A percentile compares a stretch with the other conserved stretches of the same genome.
These are phyloP conservation scores for Saccopteryx bilineata DNA, from an alignment of 2,113 vertebrate genomes.

Conservation along the genomic window DNA sequence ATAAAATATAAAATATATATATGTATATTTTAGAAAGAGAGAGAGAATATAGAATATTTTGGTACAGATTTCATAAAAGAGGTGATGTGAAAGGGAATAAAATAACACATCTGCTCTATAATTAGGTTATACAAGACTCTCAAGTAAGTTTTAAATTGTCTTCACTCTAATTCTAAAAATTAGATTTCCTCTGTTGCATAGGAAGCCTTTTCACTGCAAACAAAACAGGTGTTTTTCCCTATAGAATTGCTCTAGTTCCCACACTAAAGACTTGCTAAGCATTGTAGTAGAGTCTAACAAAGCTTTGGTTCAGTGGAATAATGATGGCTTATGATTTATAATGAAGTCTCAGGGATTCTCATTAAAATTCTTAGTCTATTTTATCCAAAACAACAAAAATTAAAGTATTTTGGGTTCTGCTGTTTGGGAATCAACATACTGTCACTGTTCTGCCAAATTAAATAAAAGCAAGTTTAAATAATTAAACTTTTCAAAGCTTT, in stretches of 20 bases:
- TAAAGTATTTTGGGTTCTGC: neutral
- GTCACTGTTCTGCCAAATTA: neutral
- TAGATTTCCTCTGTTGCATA: neutral
- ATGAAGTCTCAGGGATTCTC: neutral
- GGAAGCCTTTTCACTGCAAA: neutral
- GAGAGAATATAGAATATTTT: neutral
- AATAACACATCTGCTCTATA: neutral
- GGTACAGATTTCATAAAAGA: neutral
- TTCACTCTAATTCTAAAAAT: neutral
- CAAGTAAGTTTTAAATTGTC: neutral
- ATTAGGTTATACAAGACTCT: neutral
- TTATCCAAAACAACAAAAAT: neutral
- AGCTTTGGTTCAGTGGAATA: neutral
- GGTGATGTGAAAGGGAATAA: neutral
- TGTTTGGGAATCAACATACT: neutral
- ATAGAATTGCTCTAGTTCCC: neutral
- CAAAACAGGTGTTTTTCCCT: neutral
- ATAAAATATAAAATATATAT: no score
- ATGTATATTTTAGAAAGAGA: neutral
- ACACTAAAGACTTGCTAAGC: neutral
- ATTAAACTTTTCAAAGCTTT: neutral
- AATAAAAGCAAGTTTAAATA: neutral
- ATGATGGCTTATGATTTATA: neutral
- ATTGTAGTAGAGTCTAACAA: neutral
- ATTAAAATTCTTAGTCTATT: neutral